phyloP scores from a whole-genome alignment of 2,113 vertebrate species.

The Callospermophilus lateralis region DNA sequence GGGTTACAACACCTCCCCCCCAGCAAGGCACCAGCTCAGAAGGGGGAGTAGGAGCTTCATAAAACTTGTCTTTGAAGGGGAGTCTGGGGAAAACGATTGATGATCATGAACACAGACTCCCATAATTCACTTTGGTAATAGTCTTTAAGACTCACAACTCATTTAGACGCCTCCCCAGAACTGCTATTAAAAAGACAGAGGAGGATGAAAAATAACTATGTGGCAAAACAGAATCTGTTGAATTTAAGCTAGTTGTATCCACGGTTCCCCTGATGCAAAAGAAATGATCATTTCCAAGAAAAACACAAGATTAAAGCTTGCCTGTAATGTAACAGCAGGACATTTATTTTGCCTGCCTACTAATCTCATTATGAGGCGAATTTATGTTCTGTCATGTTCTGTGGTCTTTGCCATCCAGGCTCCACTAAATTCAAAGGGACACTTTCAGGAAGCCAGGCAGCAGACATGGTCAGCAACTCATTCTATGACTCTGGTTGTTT shows the following conservation, averaged over 20 bases:
- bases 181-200: conserved; percentile 64
- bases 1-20: conserved; percentile 41
- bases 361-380: conserved; percentile 79
- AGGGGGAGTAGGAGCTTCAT: neutral
- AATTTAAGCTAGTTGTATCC: conserved; percentile 51
- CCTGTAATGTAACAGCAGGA: conserved; percentile 67
- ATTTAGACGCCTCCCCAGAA: conserved; percentile 51
- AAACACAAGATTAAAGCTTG: conserved; percentile 72
- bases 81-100: conserved; percentile 23
- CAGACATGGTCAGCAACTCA: conserved; percentile 4
- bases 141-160: conserved; percentile 66
- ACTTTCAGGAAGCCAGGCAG: conserved; percentile 23
- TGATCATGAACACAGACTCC: neutral
- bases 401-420: conserved; percentile 57
- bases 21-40: neutral
- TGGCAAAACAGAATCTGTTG: conserved; percentile 56
- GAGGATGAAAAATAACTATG: conserved; percentile 63
- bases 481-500: conserved; percentile 36
- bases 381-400: conserved; percentile 69
- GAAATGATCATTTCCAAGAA: conserved; percentile 67
- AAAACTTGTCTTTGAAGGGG: conserved; percentile 49
- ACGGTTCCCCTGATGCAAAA: conserved; percentile 13
- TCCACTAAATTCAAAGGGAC: conserved; percentile 72
- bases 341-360: conserved; percentile 75
- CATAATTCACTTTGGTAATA: conserved; percentile 58